Conservation (phyloP, 2,113 vertebrate species). For the Oreochromis tanganicae region DNA sequence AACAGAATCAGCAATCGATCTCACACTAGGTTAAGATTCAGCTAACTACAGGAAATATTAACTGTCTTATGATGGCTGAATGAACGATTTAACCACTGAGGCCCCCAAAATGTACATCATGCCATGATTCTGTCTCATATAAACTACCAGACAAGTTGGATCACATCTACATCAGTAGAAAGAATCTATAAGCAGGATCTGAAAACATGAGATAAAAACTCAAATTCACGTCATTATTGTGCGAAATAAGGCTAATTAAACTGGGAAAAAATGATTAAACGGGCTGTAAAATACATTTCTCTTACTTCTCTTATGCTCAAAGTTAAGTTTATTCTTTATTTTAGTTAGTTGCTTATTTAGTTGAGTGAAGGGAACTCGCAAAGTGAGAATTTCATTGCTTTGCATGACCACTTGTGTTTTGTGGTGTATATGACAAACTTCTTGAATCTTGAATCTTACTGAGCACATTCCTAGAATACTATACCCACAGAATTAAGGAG, state of each 20-base stretch:
- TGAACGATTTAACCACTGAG: no score
- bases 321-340: not conserved
- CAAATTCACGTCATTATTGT: not conserved
- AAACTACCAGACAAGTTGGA: not conserved
- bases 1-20: no score
- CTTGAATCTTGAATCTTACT: not conserved
- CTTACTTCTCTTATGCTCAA: not conserved
- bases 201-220: not conserved
- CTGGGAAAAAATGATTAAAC: not conserved
- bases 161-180: not conserved
- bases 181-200: not conserved
- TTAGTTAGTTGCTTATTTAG: not conserved
- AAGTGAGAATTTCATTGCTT: not conserved
- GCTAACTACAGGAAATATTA: no score
- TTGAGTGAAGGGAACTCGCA: not conserved
- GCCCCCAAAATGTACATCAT: no score
- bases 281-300: not conserved
- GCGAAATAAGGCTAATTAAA: accelerated
- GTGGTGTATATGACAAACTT: not conserved
- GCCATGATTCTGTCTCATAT: not conserved
- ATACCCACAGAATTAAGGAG: not conserved
- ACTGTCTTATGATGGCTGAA: no score
- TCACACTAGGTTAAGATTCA: no score
- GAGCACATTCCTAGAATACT: not conserved
- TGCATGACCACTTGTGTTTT: not conserved